A percentile compares a stretch with the other conserved stretches of the same genome.
Evolutionary conservation across 2,797 vertebrate genomes (phyloP).

Genomic region (Poecile montanus): DNA sequence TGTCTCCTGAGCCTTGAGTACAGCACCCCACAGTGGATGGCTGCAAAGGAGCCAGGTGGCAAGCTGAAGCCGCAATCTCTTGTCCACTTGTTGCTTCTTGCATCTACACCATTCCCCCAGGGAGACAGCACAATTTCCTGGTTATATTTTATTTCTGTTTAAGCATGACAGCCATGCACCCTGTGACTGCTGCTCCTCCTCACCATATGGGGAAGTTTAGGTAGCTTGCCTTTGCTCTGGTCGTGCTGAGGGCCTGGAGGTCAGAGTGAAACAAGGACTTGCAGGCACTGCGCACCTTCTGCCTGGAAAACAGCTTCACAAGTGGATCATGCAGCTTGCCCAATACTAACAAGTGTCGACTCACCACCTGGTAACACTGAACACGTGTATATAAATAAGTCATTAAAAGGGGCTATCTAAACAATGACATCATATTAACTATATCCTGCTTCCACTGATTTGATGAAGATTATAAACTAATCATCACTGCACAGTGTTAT

Average conservation of each 20-base stretch:
- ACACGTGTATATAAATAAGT: neutral
- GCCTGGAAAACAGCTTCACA: neutral
- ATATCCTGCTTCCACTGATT: neutral
- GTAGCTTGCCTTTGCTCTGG: neutral
- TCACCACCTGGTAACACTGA: neutral
- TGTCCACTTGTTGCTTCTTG: neutral
- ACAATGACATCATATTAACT: neutral
- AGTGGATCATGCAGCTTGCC: neutral
- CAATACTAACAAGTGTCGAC: neutral
- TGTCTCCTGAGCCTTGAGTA: neutral
- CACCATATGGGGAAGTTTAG: neutral
- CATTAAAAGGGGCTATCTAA: neutral
- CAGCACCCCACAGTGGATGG: slow-evolving; percentile 16
- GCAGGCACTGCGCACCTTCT: neutral
- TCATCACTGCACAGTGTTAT: neutral
- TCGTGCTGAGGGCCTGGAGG: accelerated
- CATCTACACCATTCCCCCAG: too few relatives aligned
- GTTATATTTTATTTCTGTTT: neutral
- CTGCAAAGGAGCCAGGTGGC: neutral
- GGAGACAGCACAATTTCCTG: neutral
- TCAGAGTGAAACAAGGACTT: neutral
- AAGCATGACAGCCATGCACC: neutral
- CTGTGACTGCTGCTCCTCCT: neutral
- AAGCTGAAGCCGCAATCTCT: neutral
- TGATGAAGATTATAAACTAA: neutral